Percentiles rank a stretch among this genome's conserved stretches.
Conservation (phyloP, 2,797 vertebrate species). For the Ceryle rudis region DNA sequence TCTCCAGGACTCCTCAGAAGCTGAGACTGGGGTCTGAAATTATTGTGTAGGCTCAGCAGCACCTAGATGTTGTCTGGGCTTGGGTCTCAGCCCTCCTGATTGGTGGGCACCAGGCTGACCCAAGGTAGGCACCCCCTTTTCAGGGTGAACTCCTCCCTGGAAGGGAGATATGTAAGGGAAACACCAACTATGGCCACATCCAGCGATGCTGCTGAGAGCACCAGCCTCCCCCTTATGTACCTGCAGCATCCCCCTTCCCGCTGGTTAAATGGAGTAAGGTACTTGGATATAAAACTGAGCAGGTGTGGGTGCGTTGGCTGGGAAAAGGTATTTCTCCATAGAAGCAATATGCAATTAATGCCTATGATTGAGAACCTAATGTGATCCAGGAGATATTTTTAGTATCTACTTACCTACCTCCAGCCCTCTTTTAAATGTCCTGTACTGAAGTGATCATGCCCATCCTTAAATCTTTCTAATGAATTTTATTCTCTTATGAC, state of each 20-base stretch:
- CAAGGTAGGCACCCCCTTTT: accelerated
- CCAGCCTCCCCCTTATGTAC: accelerated
- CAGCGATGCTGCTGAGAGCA: neutral
- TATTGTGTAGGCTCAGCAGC: accelerated
- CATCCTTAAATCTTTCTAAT: constrained; percentile 57
- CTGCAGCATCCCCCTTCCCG: neutral
- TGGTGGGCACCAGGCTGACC: accelerated
- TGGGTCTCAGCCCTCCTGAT: neutral
- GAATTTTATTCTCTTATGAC: constrained; percentile 46
- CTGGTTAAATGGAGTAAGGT: neutral
- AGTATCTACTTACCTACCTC: constrained; percentile 40
- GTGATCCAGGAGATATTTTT: constrained; percentile 41
- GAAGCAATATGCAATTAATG: constrained; percentile 16
- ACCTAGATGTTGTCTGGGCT: accelerated
- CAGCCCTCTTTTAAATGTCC: neutral
- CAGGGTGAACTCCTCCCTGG: neutral
- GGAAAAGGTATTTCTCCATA: neutral
- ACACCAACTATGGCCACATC: accelerated
- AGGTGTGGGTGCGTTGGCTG: neutral
- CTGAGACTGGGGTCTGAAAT: neutral
- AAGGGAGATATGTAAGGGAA: neutral
- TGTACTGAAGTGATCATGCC: neutral
- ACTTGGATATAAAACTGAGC: neutral
- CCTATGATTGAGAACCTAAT: neutral
- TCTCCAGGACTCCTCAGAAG: accelerated